Evolutionary conservation across 1,140 invertebrate species (phyloP), one percentile per base, ranked within the genome.

Genomic region (Monomorium pharaonis): DNA sequence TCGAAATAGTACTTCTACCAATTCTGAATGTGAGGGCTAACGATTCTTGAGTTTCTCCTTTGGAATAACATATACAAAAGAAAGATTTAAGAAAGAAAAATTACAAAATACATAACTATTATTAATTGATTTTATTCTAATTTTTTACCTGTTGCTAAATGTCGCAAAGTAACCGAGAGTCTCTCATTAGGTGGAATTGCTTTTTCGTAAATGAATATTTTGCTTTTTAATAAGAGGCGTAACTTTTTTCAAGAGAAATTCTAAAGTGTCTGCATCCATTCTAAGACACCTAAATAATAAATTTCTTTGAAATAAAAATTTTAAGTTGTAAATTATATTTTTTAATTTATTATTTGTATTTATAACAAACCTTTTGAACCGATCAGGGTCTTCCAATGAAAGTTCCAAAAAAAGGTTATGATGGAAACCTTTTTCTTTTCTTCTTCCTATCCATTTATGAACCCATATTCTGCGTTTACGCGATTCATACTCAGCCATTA

Each of bases 91-190:
- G 30, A 3, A 37, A 37, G 5, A n/a, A n/a, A n/a, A n/a, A n/a
- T n/a, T 70, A 49, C 21, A 49, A 70, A 49, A 18, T 49, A 30
- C 3, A 30, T 16, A 70, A 30, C 24, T 30, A 70, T 70, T 27
- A 70, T 70, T 7, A 70, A 70, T 67, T 7, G 12, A 67, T 14
- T 67, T 70, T 30, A 49, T 70, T 49, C 6, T 69, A n/a, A 14
- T 67, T 70, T 49, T 70, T 49, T 70, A 70, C 44, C 44, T 49
- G 67, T 70, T 70, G 42, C 42, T 70, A 70, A 49, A 70, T 70
- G 67, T 49, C 44, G 44, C 67, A 70, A 70, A 70, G 67, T 70
- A 18, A 70, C 44, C 44, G 44, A 70, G 30, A 70, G 24, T 3
- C 67, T 47, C 18, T 49, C 44, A 70, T 30, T 10, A 49, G 24